Percentiles rank a stretch among this genome's conserved stretches.
Conservation (phyloP, 2,113 vertebrate species). For the Thamnaconus septentrionalis region DNA sequence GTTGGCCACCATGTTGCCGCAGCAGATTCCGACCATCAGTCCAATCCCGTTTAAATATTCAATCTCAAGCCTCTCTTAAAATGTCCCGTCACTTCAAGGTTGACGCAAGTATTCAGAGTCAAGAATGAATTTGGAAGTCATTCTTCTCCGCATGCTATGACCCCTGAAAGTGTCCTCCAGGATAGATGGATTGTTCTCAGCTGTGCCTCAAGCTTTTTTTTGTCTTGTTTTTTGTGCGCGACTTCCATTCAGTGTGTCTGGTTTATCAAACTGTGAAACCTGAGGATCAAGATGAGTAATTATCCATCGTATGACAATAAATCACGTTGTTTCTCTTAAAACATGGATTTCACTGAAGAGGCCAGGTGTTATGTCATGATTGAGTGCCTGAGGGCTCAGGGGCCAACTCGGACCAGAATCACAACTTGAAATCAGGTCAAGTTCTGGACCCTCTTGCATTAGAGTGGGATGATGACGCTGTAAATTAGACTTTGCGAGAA, state of each 20-base stretch:
- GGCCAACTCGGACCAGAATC: constrained; percentile 21
- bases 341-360: constrained; percentile 11
- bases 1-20: constrained; percentile 8
- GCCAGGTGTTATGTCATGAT: constrained; percentile 3
- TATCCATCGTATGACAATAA: constrained; percentile 21
- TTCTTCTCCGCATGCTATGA: not conserved
- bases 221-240: not conserved
- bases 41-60: not conserved
- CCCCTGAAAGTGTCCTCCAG: constrained; percentile 7
- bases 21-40: not conserved
- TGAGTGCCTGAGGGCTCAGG: constrained; percentile 10
- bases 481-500: too few species aligned
- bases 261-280: constrained; percentile 44
- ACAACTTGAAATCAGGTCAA: not conserved
- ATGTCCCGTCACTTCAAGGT: not conserved
- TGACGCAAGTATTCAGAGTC: not conserved
- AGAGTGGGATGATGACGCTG: too few species aligned
- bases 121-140: constrained; percentile 3
- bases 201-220: constrained; percentile 22
- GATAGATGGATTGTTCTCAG: constrained; percentile 41
- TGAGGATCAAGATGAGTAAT: constrained; percentile 23
- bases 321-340: constrained; percentile 18
- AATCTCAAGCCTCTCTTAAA: not conserved
- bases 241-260: not conserved
- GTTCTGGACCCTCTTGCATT: too few species aligned